Base-by-base conservation (phyloP, 2,888 invertebrate species). In the Muscina levida region DNA sequence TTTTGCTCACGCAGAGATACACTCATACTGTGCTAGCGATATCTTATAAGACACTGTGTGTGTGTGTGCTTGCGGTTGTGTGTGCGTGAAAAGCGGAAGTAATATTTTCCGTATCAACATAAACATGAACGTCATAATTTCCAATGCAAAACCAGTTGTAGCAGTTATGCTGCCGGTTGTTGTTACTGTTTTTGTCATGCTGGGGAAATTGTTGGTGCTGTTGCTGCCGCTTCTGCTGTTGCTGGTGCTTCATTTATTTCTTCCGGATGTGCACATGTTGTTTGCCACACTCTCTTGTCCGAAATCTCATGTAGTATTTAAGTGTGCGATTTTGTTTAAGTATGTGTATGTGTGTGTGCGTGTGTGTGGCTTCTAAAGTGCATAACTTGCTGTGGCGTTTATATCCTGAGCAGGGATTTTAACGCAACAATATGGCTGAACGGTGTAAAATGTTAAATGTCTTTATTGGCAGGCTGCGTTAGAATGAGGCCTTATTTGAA, bases 61-160 rank as follows among this genome's bases (percentile, higher is more conserved):
- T 56, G 53, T 66, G 13, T 56, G 44, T 46, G 46, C 15, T 44
- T 42, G 11, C 1, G n/a, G n/a, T 11, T 26, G 37, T 15, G 8
- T 44, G 39, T 59, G 76, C 11, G 72, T 70, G 53, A 37, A 72
- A 70, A 70, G 70, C 77, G 77, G 80, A 80, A 80, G 73, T 77
- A 77, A 80, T 80, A 77, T 80, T 73, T 77, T 80, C 77, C 77
- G 71, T 77, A 74, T 80, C 80, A 74, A 73, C 77, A 67, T 65
- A 73, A 80, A 74, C 71, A 80, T 59, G 70, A 80, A 65, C 76
- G 56, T 71, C 73, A 77, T 80, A 73, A 71, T 71, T 71, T 37
- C 53, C 65, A 77, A 71, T 77, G 66, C 66, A 77, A 71, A 77
- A 59, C 56, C 68, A 59, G 72, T 66, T 39, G 31, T 44, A 72